These are phyloP conservation scores for Gasteruption jaculator DNA, from an alignment of 2,888 invertebrate species.

Conservation along the genomic window DNA sequence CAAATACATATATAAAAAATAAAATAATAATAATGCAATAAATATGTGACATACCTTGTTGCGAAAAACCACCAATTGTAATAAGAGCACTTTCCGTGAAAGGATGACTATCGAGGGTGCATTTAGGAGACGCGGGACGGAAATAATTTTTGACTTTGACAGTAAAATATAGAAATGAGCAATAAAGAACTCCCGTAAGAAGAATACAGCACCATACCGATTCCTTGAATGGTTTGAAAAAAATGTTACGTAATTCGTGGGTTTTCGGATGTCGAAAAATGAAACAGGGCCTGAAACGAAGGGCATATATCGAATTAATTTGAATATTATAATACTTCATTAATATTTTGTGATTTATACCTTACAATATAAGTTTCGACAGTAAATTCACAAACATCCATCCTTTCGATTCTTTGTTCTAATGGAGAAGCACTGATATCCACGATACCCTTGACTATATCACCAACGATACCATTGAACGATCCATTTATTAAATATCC, in stretches of 20 bases:
- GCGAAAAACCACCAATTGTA: constrained; percentile 51
- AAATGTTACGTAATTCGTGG: constrained; percentile 59
- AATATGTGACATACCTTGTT: constrained; percentile 50
- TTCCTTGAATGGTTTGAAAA: constrained; percentile 60
- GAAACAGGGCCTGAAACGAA: constrained; percentile 60
- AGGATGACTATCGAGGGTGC: constrained; percentile 24
- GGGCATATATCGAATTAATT: no score
- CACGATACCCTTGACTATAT: constrained; percentile 44
- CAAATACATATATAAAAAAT: background rate
- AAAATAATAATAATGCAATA: background rate
- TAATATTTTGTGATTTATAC: constrained; percentile 39
- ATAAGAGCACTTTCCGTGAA: constrained; percentile 43
- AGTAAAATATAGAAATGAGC: constrained; percentile 29
- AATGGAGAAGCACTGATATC: constrained; percentile 68
- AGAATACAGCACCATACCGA: constrained; percentile 59
- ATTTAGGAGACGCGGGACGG: constrained; percentile 11
- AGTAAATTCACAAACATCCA: constrained; percentile 57
- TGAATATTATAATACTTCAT: no score
- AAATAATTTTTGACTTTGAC: constrained; percentile 28
- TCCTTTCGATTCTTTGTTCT: constrained; percentile 62
- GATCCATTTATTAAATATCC: constrained; percentile 38
- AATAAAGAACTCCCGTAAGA: constrained; percentile 33
- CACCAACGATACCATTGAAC: constrained; percentile 37
- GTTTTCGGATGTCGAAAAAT: constrained; percentile 67
- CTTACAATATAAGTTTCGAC: constrained; percentile 61